These are phyloP conservation scores for Rhadina sibilatrix DNA, from an alignment of 2,113 vertebrate species.

Conservation along the genomic window DNA sequence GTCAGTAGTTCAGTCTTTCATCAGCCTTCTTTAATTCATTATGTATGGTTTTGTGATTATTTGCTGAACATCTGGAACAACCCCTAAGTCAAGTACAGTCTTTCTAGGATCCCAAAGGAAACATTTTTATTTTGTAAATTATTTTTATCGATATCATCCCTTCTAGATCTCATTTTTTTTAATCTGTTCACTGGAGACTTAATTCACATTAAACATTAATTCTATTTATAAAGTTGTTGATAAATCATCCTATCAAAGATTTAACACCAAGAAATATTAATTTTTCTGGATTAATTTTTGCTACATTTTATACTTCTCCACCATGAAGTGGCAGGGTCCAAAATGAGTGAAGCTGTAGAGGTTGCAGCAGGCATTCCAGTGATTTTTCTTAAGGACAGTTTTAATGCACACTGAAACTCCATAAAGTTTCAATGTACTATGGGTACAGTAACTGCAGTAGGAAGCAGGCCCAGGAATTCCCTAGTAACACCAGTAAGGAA, in stretches of 20 bases:
- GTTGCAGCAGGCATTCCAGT: background rate
- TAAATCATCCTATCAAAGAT: background rate
- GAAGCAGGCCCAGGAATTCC: background rate
- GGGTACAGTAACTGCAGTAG: rapidly evolving
- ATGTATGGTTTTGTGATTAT: background rate
- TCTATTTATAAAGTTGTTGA: background rate
- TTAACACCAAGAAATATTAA: background rate
- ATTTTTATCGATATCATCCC: background rate
- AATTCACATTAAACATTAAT: background rate
- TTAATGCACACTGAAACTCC: background rate
- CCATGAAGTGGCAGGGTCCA: background rate
- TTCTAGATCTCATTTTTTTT: background rate
- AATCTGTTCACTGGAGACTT: background rate
- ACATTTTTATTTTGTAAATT: background rate
- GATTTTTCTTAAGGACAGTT: background rate
- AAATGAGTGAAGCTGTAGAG: background rate
- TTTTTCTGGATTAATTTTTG: background rate
- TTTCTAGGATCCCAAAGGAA: background rate
- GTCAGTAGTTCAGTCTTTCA: background rate
- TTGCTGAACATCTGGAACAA: background rate
- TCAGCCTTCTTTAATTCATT: background rate
- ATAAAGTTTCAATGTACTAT: background rate
- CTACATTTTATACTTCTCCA: background rate
- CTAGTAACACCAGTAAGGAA: background rate
- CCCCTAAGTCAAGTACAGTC: background rate